Percentiles rank a stretch among this genome's conserved stretches.
phyloP scores from a whole-genome alignment of 2,888 invertebrate genomes.

The Parasteatoda lunata region DNA sequence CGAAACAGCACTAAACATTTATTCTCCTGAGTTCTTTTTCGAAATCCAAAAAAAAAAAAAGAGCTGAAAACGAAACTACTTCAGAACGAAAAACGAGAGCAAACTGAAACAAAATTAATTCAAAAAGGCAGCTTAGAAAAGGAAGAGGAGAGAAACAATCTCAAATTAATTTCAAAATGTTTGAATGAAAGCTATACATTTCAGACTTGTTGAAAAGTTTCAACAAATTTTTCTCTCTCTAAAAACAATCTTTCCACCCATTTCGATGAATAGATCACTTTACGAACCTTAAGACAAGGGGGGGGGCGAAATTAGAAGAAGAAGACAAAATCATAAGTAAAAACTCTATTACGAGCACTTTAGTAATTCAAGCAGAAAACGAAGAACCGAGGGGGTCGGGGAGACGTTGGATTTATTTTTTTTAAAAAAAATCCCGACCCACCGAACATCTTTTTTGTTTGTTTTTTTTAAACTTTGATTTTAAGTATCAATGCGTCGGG shows the following conservation, averaged over 20 bases:
- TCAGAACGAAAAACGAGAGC: too few relatives aligned
- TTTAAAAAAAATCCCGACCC: conserved; percentile 9
- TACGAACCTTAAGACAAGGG: conserved; percentile 4
- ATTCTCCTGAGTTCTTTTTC: too few relatives aligned
- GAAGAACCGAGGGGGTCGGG: conserved; percentile 19
- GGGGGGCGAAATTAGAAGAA: conserved; percentile 22
- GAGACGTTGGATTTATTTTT: conserved; percentile 52
- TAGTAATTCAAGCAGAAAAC: conserved; percentile 67
- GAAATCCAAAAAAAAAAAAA: too few relatives aligned
- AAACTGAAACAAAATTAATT: too few relatives aligned
- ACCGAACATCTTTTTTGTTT: conserved; percentile 15
- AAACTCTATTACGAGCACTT: conserved; percentile 67
- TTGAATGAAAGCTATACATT: background rate
- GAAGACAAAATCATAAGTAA: conserved; percentile 22
- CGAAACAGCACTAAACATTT: too few relatives aligned
- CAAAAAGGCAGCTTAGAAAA: background rate
- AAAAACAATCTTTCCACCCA: conserved; percentile 33
- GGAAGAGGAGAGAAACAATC: background rate
- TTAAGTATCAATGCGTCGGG: conserved; percentile 53
- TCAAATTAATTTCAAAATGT: background rate
- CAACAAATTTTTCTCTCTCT: conserved; percentile 50
- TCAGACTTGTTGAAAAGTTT: conserved; percentile 54
- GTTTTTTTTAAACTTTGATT: conserved; percentile 45
- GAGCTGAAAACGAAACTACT: too few relatives aligned
- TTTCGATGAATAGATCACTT: background rate